phyloP scores from a whole-genome alignment of 2,113 vertebrate genomes.

The Spilogale gracilis region DNA sequence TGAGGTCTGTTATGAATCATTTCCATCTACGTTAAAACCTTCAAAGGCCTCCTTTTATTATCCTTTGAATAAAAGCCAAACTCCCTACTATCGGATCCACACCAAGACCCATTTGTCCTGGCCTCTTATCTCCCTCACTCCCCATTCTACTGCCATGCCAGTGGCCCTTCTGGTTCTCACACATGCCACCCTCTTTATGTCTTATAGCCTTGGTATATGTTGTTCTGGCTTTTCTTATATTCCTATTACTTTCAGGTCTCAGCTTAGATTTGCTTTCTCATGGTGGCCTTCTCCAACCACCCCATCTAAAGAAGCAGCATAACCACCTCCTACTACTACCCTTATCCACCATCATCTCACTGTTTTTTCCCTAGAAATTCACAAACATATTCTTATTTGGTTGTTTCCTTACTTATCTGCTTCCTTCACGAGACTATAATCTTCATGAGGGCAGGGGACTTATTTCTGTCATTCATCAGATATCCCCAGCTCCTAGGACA shows the following conservation, averaged over 20 bases:
- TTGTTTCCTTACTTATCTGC: not conserved
- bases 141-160: not conserved
- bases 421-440: not conserved
- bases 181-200: not conserved
- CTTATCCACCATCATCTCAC: not conserved
- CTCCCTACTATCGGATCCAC: not conserved
- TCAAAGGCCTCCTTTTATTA: not conserved
- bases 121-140: not conserved
- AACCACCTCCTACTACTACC: rapidly evolving
- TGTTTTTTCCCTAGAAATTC: not conserved
- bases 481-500: not conserved
- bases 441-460: not conserved
- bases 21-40: not conserved
- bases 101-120: not conserved
- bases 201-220: not conserved
- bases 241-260: not conserved
- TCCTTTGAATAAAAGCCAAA: not conserved
- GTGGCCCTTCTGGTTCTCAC: not conserved
- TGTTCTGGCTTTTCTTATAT: not conserved
- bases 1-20: not conserved
- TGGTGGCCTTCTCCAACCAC: not conserved
- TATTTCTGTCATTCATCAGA: not conserved
- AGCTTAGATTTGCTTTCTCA: not conserved
- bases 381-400: not conserved
- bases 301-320: too few relatives aligned